Conservation (phyloP, 1,140 invertebrate species). For the Drosophila guanche region DNA sequence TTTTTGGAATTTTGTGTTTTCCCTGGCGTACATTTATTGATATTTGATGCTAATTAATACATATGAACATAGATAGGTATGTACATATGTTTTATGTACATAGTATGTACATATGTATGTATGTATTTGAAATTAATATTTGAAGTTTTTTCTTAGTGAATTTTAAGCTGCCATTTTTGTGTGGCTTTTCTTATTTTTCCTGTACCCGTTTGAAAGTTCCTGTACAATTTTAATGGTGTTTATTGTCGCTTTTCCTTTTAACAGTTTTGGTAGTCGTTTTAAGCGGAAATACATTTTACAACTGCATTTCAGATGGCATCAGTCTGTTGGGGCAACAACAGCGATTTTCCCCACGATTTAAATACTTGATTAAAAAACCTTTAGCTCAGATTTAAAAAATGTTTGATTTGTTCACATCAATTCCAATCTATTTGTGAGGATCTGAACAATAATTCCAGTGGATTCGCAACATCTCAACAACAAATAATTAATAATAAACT, state of each 20-base stretch:
- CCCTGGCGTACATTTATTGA: slow-evolving; percentile 11
- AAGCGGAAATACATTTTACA: slow-evolving; percentile 42
- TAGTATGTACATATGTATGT: too few species aligned
- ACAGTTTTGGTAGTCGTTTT: slow-evolving; percentile 32
- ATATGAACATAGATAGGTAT: too few species aligned
- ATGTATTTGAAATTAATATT: not conserved
- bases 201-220: slow-evolving; percentile 13
- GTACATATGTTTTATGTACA: too few species aligned
- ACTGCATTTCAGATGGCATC: slow-evolving; percentile 37
- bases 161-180: slow-evolving; percentile 33
- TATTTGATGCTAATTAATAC: slow-evolving; percentile 24
- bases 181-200: slow-evolving; percentile 38
- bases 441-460: not conserved
- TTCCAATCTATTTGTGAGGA: slow-evolving; percentile 30
- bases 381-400: not conserved
- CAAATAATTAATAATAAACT: slow-evolving; percentile 10
- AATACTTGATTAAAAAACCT: slow-evolving; percentile 39
- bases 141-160: slow-evolving; percentile 23
- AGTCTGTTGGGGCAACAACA: not conserved
- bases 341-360: slow-evolving; percentile 1
- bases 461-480: slow-evolving; percentile 7
- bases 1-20: slow-evolving; percentile 3
- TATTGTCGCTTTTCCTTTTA: slow-evolving; percentile 22
- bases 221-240: slow-evolving; percentile 31
- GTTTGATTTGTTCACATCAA: slow-evolving; percentile 34